A percentile compares a stretch with the other conserved stretches of the same genome.
phyloP scores from a whole-genome alignment of 1,140 invertebrate genomes.

The Harlomillsia oculata region DNA sequence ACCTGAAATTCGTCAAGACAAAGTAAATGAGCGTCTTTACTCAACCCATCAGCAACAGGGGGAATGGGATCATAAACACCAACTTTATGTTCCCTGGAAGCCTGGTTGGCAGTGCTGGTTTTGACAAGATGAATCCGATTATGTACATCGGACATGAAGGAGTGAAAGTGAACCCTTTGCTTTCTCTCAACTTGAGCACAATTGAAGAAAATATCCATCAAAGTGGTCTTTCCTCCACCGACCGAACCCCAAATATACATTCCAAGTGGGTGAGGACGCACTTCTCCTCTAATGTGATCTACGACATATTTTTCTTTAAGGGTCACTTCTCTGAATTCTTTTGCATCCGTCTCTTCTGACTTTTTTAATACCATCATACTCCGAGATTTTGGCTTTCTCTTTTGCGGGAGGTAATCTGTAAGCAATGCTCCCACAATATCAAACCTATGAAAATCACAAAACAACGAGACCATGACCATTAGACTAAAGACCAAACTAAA shows the following conservation, averaged over 20 bases:
- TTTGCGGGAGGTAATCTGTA: background rate
- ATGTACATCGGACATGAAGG: slow-evolving; percentile 96
- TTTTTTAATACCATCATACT: too few species aligned
- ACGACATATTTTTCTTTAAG: too few species aligned
- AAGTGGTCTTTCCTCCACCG: slow-evolving; percentile 94
- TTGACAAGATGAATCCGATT: slow-evolving; percentile 70
- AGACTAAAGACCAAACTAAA: too few species aligned
- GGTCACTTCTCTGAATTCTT: slow-evolving; percentile 44
- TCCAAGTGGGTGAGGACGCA: slow-evolving; percentile 56
- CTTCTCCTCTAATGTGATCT: background rate
- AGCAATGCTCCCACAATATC: slow-evolving; percentile 13
- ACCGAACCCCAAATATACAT: slow-evolving; percentile 76
- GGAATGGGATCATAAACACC: slow-evolving; percentile 87
- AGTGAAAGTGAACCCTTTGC: slow-evolving; percentile 85
- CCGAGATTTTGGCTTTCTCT: slow-evolving; percentile 2
- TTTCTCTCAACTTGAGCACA: slow-evolving; percentile 55
- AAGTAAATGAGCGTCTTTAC: slow-evolving; percentile 74
- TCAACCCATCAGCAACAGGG: slow-evolving; percentile 80
- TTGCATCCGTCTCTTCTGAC: slow-evolving; percentile 39
- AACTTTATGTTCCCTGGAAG: slow-evolving; percentile 50
- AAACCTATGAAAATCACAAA: background rate
- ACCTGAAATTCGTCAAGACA: slow-evolving; percentile 99
- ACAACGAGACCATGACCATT: slow-evolving; percentile 10
- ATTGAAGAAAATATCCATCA: slow-evolving; percentile 96
- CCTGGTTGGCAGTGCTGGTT: slow-evolving; percentile 55